These are phyloP conservation scores for Tetranychus cinnabarinus DNA, from an alignment of 1,140 invertebrate genomes.

Conservation along the genomic window DNA sequence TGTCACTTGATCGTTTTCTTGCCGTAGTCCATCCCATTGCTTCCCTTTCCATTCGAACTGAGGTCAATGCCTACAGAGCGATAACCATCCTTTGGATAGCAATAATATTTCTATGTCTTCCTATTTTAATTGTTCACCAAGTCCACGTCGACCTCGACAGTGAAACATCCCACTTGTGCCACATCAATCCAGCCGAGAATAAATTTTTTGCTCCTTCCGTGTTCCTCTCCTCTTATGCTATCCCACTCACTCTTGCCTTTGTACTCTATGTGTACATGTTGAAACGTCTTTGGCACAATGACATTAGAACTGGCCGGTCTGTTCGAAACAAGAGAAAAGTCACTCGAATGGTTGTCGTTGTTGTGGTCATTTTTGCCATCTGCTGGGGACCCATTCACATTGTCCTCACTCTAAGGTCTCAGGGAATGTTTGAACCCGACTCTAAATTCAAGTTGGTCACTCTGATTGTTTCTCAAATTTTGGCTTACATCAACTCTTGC, in stretches of 20 bases:
- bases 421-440: slow-evolving; percentile 36
- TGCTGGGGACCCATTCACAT: slow-evolving; percentile 87
- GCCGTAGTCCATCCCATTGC: slow-evolving; percentile 81
- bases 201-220: slow-evolving; percentile 28
- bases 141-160: background rate
- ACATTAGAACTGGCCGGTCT: slow-evolving; percentile 39
- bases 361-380: slow-evolving; percentile 76
- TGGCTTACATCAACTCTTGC: slow-evolving; percentile 83
- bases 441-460: slow-evolving; percentile 36
- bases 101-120: slow-evolving; percentile 30
- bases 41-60: slow-evolving; percentile 63
- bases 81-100: slow-evolving; percentile 56
- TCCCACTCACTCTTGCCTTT: slow-evolving; percentile 61
- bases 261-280: slow-evolving; percentile 76
- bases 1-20: slow-evolving; percentile 80
- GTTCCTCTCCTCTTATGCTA: slow-evolving; percentile 57
- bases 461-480: slow-evolving; percentile 62
- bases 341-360: slow-evolving; percentile 74
- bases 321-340: slow-evolving; percentile 65
- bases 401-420: slow-evolving; percentile 46
- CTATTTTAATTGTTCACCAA: slow-evolving; percentile 7
- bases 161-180: background rate
- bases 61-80: slow-evolving; percentile 52
- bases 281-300: slow-evolving; percentile 55
- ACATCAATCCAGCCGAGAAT: slow-evolving; percentile 1